phyloP scores from a whole-genome alignment of 1,140 invertebrate genomes.

The Lethrus apterus region DNA sequence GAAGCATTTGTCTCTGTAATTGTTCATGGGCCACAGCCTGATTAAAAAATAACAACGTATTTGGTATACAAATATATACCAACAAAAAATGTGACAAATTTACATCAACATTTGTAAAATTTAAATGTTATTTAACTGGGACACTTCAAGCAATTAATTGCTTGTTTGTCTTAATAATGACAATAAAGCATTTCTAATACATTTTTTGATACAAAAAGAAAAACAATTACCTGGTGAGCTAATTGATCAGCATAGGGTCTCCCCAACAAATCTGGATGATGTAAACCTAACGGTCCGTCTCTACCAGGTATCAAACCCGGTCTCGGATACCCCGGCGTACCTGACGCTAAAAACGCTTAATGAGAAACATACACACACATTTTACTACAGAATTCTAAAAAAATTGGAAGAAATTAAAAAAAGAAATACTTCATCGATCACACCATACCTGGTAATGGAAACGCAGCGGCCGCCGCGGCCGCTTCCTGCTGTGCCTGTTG shows the following conservation, averaged over 20 bases:
- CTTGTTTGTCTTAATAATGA: background rate
- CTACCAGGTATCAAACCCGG: conserved; percentile 51
- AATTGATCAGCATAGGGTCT: conserved; percentile 76
- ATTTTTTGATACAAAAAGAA: too few relatives aligned
- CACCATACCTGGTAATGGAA: conserved; percentile 50
- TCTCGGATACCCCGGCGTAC: conserved; percentile 54
- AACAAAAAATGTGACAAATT: conserved; percentile 7
- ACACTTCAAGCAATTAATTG: too few relatives aligned
- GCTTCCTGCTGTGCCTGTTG: conserved; percentile 66
- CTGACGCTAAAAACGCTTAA: conserved; percentile 40
- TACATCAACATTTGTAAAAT: background rate
- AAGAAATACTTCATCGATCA: background rate
- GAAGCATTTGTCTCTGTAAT: conserved; percentile 72
- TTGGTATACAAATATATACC: conserved; percentile 9
- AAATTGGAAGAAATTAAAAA: background rate
- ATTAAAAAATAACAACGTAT: conserved; percentile 17
- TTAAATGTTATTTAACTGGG: background rate
- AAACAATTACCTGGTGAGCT: conserved; percentile 58
- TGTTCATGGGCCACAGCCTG: conserved; percentile 73
- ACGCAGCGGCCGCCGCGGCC: conserved; percentile 49
- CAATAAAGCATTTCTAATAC: too few relatives aligned
- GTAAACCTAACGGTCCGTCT: conserved; percentile 52
- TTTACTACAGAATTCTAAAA: background rate
- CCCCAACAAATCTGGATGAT: conserved; percentile 68
- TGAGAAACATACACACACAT: background rate